phyloP scores from a whole-genome alignment of 2,113 vertebrate species.

The Pipra filicauda region DNA sequence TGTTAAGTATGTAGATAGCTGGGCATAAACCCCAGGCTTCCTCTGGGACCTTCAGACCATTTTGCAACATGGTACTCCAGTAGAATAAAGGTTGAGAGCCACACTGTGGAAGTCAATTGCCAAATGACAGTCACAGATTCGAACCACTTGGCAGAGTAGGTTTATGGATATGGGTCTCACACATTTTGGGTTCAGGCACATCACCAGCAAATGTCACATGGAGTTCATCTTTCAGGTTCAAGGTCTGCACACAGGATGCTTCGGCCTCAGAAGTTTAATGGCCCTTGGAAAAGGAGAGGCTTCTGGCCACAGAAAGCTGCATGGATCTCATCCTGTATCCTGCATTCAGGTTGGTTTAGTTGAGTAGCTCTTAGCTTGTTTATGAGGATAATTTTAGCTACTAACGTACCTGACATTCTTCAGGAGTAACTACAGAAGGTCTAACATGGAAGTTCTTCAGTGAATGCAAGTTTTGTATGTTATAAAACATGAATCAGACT shows the following conservation, averaged over 20 bases:
- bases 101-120: neutral
- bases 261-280: neutral
- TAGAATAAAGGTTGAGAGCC: neutral
- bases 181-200: neutral
- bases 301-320: neutral
- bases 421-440: neutral
- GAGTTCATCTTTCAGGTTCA: neutral
- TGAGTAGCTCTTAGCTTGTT: neutral
- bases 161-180: neutral
- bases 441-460: neutral
- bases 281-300: neutral
- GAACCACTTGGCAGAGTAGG: neutral
- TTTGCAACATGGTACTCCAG: neutral
- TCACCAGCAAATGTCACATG: neutral
- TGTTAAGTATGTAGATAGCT: neutral
- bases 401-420: neutral
- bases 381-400: neutral
- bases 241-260: neutral
- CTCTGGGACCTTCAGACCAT: neutral
- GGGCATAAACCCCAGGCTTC: neutral
- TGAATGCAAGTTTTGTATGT: neutral
- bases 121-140: neutral
- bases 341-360: neutral
- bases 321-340: neutral
- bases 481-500: neutral